Percentiles rank a stretch among this genome's conserved stretches.
Conservation (phyloP, 1,140 invertebrate genomes). For the Zaprionus tsacasi region DNA sequence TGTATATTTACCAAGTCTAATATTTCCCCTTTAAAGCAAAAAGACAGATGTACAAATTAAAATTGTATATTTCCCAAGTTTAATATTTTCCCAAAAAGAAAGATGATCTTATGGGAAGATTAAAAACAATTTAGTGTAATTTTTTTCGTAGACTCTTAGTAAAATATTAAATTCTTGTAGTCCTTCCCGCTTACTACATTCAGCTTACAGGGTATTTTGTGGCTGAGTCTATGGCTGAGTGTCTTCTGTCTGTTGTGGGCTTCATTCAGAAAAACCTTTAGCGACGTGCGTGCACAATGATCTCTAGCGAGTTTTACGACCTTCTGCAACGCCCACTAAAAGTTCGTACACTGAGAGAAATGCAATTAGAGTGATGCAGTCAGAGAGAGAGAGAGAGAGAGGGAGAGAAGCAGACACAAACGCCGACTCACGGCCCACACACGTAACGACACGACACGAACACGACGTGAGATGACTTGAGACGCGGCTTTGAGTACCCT, state of each 20-base stretch:
- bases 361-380: conserved; percentile 37
- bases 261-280: conserved; percentile 73
- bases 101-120: no score
- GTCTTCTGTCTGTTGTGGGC: conserved; percentile 30
- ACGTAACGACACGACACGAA: conserved; percentile 30
- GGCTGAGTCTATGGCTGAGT: neutral
- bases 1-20: no score
- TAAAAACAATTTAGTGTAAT: no score
- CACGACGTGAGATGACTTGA: conserved; percentile 19
- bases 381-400: conserved; percentile 38
- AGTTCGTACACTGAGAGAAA: conserved; percentile 70
- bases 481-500: conserved; percentile 32
- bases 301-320: conserved; percentile 68
- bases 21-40: no score
- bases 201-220: conserved; percentile 23
- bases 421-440: conserved; percentile 67
- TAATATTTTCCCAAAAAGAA: no score
- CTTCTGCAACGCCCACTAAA: conserved; percentile 72
- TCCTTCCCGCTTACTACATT: neutral
- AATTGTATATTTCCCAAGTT: no score
- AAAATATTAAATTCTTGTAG: neutral
- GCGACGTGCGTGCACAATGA: conserved; percentile 72
- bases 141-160: neutral
- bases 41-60: no score
- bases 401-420: conserved; percentile 46